phyloP scores from a whole-genome alignment of 2,797 vertebrate genomes.

The Macrochelys suwanniensis region DNA sequence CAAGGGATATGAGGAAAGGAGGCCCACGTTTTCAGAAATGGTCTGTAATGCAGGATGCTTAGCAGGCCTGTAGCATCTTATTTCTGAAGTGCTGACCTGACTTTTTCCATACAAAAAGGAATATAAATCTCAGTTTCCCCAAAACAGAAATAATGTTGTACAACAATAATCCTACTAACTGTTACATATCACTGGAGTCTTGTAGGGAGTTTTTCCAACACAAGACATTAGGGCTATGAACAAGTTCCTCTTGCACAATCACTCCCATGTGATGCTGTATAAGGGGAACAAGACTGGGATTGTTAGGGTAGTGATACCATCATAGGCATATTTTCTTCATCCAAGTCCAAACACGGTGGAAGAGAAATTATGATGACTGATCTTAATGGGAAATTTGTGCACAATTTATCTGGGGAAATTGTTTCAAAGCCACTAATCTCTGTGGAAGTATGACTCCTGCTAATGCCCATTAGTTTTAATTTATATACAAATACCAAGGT shows the following conservation, averaged over 20 bases:
- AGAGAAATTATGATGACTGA: conserved; percentile 10
- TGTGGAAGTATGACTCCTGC: conserved; percentile 30
- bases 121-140: neutral
- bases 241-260: neutral
- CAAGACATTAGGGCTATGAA: neutral
- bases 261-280: neutral
- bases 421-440: neutral
- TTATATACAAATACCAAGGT: conserved; percentile 8
- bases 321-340: neutral
- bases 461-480: neutral
- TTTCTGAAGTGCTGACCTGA: neutral
- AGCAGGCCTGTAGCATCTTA: too few species aligned
- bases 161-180: neutral
- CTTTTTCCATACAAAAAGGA: neutral
- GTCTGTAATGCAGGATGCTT: too few species aligned
- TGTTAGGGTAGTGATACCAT: neutral
- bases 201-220: neutral
- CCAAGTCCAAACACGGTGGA: neutral
- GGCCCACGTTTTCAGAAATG: too few species aligned
- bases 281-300: neutral
- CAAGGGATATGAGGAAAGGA: neutral
- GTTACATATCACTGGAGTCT: neutral
- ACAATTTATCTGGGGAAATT: conserved; percentile 38
- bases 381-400: conserved; percentile 1
- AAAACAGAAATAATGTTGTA: neutral